Evolutionary conservation across 2,113 vertebrate species (phyloP), one percentile per base, ranked within the genome.

Genomic region (Aspidoscelis tigris): DNA sequence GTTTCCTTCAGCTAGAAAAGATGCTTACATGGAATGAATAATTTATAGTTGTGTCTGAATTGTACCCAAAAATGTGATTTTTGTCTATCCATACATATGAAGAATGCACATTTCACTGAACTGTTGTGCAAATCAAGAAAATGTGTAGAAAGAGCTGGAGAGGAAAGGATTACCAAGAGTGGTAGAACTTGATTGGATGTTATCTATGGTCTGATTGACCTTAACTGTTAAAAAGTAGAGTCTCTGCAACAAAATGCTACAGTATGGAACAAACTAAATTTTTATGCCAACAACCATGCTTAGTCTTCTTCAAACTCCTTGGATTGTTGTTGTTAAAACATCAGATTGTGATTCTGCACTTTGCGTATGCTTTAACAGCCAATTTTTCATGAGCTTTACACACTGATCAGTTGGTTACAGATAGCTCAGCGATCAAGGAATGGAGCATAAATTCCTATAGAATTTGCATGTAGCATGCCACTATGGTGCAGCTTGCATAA

Each of bases 1-100:
- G 4, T 70, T 88, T 69, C 7, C 5, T 89, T 87, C 41, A 84
- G 68, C 66, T 39, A 81, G 50, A 70, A 76, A n/a, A 72, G 72
- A n/a, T 22, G n/a, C 53, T 47, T 78, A 58, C 75, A n/a, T 11
- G 68, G 41, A 16, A 78, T 84, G 83, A 84, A 84, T 84, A 78
- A 78, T 78, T 78, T 71, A 78, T 84, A 78, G 50, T 12, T 33
- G 83, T 16, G 1, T 10, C 9, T 80, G 88, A 87, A 75, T 75
- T 50, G 16, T 24, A 24, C 64, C 12, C 50, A 68, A 89, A 83
- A 90, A 85, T 5, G 33, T 0, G 10, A 68, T 2, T 39, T 86
- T 81, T 71, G 81, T 80, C 55, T 65, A 69, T 61, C 55, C 33
- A 70, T 76, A 85, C 58, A 86, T 18, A 81, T 81, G 39, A 58